Evolutionary conservation across 2,888 invertebrate genomes (phyloP).

Genomic region (Erebia palarica): DNA sequence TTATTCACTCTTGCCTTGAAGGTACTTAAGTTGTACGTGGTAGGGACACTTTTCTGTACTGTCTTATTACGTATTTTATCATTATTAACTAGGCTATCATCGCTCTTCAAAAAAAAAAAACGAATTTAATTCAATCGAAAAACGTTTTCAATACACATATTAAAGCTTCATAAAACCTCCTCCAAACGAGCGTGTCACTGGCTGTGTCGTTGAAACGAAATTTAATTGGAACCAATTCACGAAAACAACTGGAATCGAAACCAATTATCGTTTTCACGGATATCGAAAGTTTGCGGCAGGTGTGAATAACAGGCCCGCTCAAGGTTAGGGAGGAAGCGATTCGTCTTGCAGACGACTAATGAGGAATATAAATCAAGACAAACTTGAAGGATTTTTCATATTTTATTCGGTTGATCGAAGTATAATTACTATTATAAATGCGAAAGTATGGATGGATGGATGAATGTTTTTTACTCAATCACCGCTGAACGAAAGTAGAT

Average conservation of each 20-base stretch:
- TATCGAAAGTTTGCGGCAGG: constrained; percentile 77
- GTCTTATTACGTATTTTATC: no score
- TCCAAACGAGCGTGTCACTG: constrained; percentile 36
- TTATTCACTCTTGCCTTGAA: no score
- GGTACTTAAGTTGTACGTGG: no score
- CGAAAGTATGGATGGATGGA: no score
- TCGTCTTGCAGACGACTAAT: constrained; percentile 1
- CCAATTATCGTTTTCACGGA: constrained; percentile 77
- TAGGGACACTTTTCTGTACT: no score
- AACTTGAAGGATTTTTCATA: neutral
- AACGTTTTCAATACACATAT: neutral
- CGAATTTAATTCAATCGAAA: neutral
- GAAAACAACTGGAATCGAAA: constrained; percentile 74
- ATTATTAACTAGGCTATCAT: no score
- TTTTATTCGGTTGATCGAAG: neutral
- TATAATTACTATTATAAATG: no score
- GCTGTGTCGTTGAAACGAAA: constrained; percentile 58
- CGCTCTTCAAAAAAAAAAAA: neutral
- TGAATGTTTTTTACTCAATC: no score
- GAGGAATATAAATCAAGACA: neutral
- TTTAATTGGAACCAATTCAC: constrained; percentile 73
- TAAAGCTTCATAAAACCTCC: constrained; percentile 12
- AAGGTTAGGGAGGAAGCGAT: constrained; percentile 48
- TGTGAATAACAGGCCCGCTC: constrained; percentile 59
- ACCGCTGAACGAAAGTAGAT: no score